A percentile compares a stretch with the other conserved stretches of the same genome.
phyloP scores from a whole-genome alignment of 2,797 vertebrate species.

The Periparus ater region DNA sequence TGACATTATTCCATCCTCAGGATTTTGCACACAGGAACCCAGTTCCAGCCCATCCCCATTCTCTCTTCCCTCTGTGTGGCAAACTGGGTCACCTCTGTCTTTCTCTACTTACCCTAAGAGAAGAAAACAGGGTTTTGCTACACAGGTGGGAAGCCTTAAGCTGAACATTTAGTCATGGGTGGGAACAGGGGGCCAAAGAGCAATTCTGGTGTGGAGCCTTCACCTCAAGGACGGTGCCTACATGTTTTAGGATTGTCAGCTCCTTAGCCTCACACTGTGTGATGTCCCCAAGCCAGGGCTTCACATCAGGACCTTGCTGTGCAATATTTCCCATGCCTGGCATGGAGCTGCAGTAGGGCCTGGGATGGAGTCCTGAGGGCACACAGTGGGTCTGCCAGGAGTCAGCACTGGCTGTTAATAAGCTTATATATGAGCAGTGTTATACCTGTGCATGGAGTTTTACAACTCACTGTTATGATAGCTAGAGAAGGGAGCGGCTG shows the following conservation, averaged over 20 bases:
- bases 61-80: background rate
- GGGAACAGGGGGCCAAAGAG: background rate
- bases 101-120: background rate
- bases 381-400: background rate
- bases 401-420: background rate
- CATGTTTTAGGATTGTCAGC: background rate
- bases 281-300: background rate
- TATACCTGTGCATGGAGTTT: background rate
- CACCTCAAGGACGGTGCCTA: rapidly evolving
- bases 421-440: background rate
- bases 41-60: background rate
- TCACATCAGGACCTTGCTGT: background rate
- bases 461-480: background rate
- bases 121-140: background rate
- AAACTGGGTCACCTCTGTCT: background rate
- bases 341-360: background rate
- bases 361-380: background rate
- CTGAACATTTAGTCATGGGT: background rate
- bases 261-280: background rate
- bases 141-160: background rate
- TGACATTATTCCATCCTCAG: background rate
- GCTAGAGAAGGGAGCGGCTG: background rate
- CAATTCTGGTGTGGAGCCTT: background rate
- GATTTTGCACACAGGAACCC: background rate
- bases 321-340: background rate